Evolutionary conservation across 2,797 vertebrate species (phyloP).

Genomic region (Gobio occitaniae): DNA sequence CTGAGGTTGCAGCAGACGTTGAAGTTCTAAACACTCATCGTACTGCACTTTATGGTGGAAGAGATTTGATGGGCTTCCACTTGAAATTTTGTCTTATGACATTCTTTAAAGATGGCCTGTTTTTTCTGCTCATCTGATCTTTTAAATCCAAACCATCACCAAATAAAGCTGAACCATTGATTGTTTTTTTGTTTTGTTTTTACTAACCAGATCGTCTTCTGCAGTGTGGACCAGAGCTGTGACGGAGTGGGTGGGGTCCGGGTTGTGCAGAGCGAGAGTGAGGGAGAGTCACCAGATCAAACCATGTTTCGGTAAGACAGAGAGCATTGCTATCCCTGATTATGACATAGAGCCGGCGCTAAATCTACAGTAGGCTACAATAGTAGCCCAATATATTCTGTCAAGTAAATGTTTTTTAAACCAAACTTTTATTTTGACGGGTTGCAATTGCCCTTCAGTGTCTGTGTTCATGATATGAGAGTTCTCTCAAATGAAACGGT

Average conservation of each 20-base stretch:
- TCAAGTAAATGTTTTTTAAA: too few relatives aligned
- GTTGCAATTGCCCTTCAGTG: too few relatives aligned
- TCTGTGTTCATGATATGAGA: too few relatives aligned
- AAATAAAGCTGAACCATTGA: background rate
- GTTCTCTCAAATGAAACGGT: too few relatives aligned
- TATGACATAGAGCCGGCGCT: too few relatives aligned
- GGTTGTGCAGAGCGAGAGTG: background rate
- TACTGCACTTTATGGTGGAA: conserved; percentile 35
- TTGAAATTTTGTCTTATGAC: background rate
- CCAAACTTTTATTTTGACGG: too few relatives aligned
- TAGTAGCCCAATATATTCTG: too few relatives aligned
- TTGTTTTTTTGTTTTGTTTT: background rate
- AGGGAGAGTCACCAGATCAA: background rate
- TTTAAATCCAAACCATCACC: background rate
- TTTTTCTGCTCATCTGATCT: background rate
- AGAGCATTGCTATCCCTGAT: too few relatives aligned
- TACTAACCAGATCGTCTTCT: background rate
- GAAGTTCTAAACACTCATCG: conserved; percentile 16
- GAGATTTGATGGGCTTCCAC: conserved; percentile 13
- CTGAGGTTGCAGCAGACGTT: conserved; percentile 1
- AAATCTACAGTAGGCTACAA: too few relatives aligned
- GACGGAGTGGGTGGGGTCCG: background rate
- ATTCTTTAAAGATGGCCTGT: background rate
- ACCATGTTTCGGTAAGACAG: background rate
- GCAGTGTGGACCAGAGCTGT: background rate